Conservation (phyloP, 2,113 vertebrate genomes). For the Dromaius novaehollandiae region DNA sequence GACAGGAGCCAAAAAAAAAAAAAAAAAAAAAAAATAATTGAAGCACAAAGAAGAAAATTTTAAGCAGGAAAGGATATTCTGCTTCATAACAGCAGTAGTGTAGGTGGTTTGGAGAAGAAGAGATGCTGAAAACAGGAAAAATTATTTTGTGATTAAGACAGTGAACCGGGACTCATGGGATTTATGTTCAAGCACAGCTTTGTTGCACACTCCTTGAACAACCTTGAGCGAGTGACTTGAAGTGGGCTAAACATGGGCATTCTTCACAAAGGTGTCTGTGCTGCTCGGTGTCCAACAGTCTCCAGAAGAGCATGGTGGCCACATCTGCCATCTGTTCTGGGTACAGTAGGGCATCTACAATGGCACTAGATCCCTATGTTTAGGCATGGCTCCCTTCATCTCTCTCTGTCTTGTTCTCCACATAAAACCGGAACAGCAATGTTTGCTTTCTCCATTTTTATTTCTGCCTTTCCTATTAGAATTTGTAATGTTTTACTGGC, state of each 20-base stretch:
- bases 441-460: not conserved
- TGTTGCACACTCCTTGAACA: not conserved
- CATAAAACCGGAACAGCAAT: not conserved
- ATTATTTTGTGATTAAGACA: slow-evolving; percentile 1
- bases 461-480: not conserved
- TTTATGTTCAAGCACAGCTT: not conserved
- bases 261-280: not conserved
- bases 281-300: not conserved
- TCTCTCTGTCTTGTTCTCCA: not conserved
- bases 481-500: not conserved
- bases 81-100: slow-evolving; percentile 40
- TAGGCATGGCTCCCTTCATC: not conserved
- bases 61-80: slow-evolving; percentile 24
- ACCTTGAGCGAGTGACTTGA: not conserved
- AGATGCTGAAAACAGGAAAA: not conserved
- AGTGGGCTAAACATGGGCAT: not conserved
- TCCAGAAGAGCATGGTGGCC: not conserved
- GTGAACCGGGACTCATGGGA: not conserved
- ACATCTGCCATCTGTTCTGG: not conserved
- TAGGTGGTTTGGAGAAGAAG: slow-evolving; percentile 35
- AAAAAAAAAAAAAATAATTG: not conserved
- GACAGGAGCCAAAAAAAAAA: slow-evolving; percentile 39
- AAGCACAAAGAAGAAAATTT: slow-evolving; percentile 11
- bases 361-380: not conserved
- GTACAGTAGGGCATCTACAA: not conserved